Conservation (phyloP, 2,113 vertebrate genomes). For the Bubalus kerabau region DNA sequence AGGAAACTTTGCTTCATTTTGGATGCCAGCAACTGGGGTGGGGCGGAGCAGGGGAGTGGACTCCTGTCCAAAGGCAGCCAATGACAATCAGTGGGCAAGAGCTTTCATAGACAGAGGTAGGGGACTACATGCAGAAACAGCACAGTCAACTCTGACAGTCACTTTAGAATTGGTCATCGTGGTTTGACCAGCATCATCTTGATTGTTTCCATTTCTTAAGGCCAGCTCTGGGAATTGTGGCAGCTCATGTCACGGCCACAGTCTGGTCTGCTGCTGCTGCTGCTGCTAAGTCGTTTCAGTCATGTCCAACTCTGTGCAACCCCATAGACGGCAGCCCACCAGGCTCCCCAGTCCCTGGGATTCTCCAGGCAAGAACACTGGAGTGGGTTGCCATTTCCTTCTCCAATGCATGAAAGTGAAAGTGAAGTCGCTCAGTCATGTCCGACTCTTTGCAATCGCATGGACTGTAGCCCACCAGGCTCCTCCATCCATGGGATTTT, state of each 20-base stretch:
- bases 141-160: background rate
- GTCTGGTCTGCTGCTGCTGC: too few relatives aligned
- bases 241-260: rapidly evolving
- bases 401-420: too few relatives aligned
- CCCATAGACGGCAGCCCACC: too few relatives aligned
- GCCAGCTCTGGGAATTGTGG: background rate
- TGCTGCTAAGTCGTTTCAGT: too few relatives aligned
- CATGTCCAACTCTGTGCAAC: rapidly evolving
- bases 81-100: background rate
- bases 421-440: too few relatives aligned
- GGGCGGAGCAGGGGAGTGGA: rapidly evolving
- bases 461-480: too few relatives aligned
- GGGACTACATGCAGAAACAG: rapidly evolving
- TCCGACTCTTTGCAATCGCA: rapidly evolving
- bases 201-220: background rate
- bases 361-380: too few relatives aligned
- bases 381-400: too few relatives aligned
- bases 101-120: background rate
- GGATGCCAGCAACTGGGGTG: background rate
- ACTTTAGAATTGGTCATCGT: background rate
- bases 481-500: rapidly evolving
- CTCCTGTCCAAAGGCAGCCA: background rate
- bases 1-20: background rate
- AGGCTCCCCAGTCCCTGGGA: too few relatives aligned
- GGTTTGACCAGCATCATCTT: background rate